phyloP scores from a whole-genome alignment of 2,888 invertebrate species.

The Drosophila infuscata region DNA sequence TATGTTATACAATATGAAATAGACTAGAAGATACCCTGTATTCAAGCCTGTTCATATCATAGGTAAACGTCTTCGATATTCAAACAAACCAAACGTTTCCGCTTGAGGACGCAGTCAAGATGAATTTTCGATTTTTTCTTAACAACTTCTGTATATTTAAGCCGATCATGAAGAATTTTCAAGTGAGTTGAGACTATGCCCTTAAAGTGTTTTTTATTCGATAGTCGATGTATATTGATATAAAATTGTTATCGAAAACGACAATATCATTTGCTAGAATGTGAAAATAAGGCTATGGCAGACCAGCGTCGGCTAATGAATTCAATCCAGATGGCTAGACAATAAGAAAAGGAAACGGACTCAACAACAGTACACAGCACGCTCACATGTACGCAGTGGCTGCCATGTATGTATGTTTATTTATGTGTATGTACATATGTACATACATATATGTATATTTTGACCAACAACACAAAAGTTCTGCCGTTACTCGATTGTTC shows the following conservation, averaged over 20 bases:
- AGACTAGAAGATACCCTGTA: neutral
- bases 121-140: neutral
- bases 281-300: slow-evolving; percentile 10
- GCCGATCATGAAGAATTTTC: neutral
- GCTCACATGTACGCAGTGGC: slow-evolving; percentile 2
- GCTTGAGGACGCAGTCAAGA: neutral
- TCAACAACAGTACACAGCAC: slow-evolving; percentile 1
- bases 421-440: neutral
- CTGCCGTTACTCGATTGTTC: neutral
- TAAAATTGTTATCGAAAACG: neutral
- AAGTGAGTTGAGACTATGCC: neutral
- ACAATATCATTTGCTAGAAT: slow-evolving; percentile 3
- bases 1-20: neutral
- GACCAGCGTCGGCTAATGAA: slow-evolving; percentile 31
- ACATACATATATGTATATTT: slow-evolving; percentile 24
- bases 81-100: too few species aligned
- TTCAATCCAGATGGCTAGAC: slow-evolving; percentile 55
- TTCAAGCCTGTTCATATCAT: neutral
- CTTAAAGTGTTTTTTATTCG: neutral
- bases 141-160: neutral
- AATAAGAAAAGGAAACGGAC: slow-evolving; percentile 34
- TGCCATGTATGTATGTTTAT: slow-evolving; percentile 11
- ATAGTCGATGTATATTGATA: neutral
- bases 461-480: slow-evolving; percentile 52
- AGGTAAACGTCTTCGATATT: neutral